Percentiles rank a stretch among this genome's conserved stretches.
phyloP scores from a whole-genome alignment of 2,888 invertebrate genomes.

The Diloba caeruleocephala region DNA sequence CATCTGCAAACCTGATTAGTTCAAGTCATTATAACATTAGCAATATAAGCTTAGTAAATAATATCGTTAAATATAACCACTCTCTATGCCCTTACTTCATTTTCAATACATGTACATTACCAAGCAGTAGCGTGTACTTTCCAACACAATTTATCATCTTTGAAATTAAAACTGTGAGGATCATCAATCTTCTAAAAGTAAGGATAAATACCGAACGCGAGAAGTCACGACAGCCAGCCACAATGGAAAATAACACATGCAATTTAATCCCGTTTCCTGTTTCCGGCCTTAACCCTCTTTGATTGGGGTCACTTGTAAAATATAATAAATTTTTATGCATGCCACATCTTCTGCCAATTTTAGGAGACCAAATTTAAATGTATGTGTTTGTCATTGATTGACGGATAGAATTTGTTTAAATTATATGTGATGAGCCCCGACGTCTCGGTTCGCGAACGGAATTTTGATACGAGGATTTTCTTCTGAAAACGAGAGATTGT shows the following conservation, averaged over 20 bases:
- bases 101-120: slow-evolving; percentile 20
- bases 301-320: slow-evolving; percentile 25
- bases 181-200: slow-evolving; percentile 47
- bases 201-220: slow-evolving; percentile 21
- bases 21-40: slow-evolving; percentile 14
- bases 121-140: slow-evolving; percentile 28
- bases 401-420: slow-evolving; percentile 41
- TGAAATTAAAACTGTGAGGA: slow-evolving; percentile 46
- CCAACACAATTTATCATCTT: slow-evolving; percentile 38
- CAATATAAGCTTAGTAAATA: slow-evolving; percentile 1
- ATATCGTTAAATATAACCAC: slow-evolving; percentile 17
- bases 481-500: slow-evolving; percentile 13
- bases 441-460: slow-evolving; percentile 15
- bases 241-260: slow-evolving; percentile 38
- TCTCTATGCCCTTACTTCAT: slow-evolving; percentile 27
- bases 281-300: slow-evolving; percentile 10
- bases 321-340: slow-evolving; percentile 20
- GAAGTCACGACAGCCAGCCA: slow-evolving; percentile 24
- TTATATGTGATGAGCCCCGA: slow-evolving; percentile 35
- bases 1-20: neutral
- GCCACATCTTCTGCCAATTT: slow-evolving; percentile 27
- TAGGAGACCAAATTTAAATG: slow-evolving; percentile 21
- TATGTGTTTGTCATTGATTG: slow-evolving; percentile 39
- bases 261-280: slow-evolving; percentile 28
- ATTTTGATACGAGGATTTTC: slow-evolving; percentile 41